Evolutionary conservation across 1,140 invertebrate species (phyloP).

Genomic region (Spodoptera litura): DNA sequence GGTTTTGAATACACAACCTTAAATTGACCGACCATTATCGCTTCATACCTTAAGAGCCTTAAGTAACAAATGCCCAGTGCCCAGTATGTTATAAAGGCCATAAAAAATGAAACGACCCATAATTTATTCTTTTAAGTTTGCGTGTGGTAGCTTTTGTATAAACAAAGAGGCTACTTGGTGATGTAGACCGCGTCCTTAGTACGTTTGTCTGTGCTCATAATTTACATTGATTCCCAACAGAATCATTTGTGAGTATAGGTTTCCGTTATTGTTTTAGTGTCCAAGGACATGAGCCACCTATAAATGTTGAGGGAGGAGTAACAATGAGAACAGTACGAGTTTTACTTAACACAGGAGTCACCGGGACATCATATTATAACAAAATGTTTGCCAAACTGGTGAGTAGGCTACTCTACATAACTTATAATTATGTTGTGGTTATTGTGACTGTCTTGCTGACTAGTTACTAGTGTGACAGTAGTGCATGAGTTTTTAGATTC

Average conservation of each 20-base stretch:
- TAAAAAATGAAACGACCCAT: conserved; percentile 62
- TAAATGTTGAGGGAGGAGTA: conserved; percentile 75
- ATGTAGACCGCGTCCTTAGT: conserved; percentile 71
- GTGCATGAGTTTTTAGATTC: no score
- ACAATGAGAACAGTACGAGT: conserved; percentile 67
- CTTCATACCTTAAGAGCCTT: not conserved
- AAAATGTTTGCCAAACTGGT: conserved; percentile 80
- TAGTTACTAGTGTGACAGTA: no score
- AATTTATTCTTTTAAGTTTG: conserved; percentile 67
- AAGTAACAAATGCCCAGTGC: conserved; percentile 15
- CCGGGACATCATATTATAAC: not conserved
- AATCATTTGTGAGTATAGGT: conserved; percentile 66
- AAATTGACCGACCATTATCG: no score
- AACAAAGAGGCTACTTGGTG: conserved; percentile 77
- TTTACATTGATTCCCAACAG: conserved; percentile 78
- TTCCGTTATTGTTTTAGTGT: conserved; percentile 71
- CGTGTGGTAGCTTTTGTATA: conserved; percentile 47
- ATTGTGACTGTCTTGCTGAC: no score
- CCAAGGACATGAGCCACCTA: conserved; percentile 73
- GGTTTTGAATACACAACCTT: no score
- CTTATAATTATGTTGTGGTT: not conserved
- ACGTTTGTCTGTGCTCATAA: conserved; percentile 72
- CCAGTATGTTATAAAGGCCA: conserved; percentile 50
- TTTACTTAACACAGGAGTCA: conserved; percentile 14
- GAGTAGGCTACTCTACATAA: conserved; percentile 54